Evolutionary conservation across 2,888 invertebrate genomes (phyloP).

Genomic region (Toxonevra muliebris): DNA sequence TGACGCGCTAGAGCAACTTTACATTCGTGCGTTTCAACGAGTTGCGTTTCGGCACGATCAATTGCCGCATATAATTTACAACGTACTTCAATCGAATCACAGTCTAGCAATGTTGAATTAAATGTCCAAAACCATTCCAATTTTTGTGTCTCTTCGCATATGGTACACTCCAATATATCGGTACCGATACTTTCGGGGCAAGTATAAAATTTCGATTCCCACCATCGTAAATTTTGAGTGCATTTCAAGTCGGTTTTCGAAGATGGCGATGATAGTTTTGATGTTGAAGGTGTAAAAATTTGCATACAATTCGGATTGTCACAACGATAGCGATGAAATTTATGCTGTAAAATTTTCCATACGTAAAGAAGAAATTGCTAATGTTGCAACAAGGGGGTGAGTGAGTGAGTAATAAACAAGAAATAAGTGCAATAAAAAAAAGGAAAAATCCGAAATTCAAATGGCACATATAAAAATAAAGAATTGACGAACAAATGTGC

Average conservation of each 20-base stretch:
- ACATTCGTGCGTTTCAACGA: slow-evolving; percentile 48
- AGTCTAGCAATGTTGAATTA: slow-evolving; percentile 46
- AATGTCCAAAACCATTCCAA: slow-evolving; percentile 52
- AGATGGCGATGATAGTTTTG: no score
- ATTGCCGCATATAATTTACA: slow-evolving; percentile 51
- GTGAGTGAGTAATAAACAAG: neutral
- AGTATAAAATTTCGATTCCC: slow-evolving; percentile 47
- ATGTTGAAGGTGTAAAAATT: slow-evolving; percentile 48
- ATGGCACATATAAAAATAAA: neutral
- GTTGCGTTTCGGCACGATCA: slow-evolving; percentile 47
- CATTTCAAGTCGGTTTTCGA: slow-evolving; percentile 39
- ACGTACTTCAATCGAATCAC: slow-evolving; percentile 50
- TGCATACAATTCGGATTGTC: slow-evolving; percentile 53
- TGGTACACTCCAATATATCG: slow-evolving; percentile 46
- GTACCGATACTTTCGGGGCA: slow-evolving; percentile 45
- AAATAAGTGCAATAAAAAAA: neutral
- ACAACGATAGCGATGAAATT: slow-evolving; percentile 55
- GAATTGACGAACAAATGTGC: neutral
- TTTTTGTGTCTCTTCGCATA: slow-evolving; percentile 48
- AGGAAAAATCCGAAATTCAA: neutral
- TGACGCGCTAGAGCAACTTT: slow-evolving; percentile 50
- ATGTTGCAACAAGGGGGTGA: neutral
- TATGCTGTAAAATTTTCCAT: slow-evolving; percentile 44
- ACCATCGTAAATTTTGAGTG: slow-evolving; percentile 50
- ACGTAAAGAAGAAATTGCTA: neutral